These are phyloP conservation scores for Solea senegalensis DNA, from an alignment of 2,113 vertebrate species.

Conservation along the genomic window DNA sequence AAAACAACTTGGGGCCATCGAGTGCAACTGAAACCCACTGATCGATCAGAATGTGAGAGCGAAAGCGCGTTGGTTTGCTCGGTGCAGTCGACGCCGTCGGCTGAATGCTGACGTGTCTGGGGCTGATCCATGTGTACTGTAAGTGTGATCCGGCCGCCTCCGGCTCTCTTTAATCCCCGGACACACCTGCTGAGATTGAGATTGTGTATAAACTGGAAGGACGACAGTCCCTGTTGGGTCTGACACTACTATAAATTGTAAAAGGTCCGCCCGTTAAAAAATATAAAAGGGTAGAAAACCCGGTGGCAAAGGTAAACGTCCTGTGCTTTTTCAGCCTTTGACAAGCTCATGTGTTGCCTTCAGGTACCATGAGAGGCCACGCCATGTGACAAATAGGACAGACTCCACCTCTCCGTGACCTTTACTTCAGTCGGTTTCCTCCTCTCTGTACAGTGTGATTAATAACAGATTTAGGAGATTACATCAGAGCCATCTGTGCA, in stretches of 20 bases:
- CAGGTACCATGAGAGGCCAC: conserved; percentile 6
- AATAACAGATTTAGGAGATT: conserved; percentile 78
- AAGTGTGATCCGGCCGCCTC: conserved; percentile 46
- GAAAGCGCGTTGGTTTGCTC: conserved; percentile 29
- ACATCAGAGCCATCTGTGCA: conserved; percentile 81
- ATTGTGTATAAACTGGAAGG: conserved; percentile 42
- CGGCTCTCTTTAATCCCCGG: conserved; percentile 57
- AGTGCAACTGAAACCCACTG: background rate
- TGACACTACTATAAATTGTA: conserved; percentile 15
- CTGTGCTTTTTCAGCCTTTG: conserved; percentile 11
- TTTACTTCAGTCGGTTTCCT: conserved; percentile 46
- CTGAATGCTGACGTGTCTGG: conserved; percentile 43
- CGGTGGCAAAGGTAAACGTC: conserved; percentile 7
- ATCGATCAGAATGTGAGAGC: conserved; percentile 12
- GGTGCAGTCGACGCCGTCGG: conserved; percentile 22
- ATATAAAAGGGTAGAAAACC: conserved; percentile 1
- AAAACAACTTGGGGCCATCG: conserved; percentile 13
- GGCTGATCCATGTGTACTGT: conserved; percentile 45
- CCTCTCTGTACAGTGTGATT: conserved; percentile 48
- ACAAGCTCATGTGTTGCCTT: conserved; percentile 23
- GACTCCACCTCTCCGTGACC: conserved; percentile 44
- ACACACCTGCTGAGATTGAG: conserved; percentile 49
- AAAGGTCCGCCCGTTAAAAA: conserved; percentile 4
- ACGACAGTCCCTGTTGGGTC: conserved; percentile 20
- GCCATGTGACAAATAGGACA: conserved; percentile 2